Evolutionary conservation across 1,140 invertebrate species (phyloP).

Genomic region (Trachymyrmex cornetzi): DNA sequence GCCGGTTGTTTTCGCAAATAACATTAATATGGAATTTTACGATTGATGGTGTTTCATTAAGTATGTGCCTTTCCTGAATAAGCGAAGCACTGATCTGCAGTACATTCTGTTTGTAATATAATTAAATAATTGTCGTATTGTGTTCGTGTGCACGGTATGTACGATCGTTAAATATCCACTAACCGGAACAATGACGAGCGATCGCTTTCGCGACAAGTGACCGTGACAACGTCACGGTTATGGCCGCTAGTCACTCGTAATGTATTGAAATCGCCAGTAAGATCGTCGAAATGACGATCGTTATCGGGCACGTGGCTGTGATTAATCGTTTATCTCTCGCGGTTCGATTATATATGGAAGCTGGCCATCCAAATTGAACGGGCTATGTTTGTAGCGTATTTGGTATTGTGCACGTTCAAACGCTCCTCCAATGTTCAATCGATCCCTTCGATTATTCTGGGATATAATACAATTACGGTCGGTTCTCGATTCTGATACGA

Average conservation of each 20-base stretch:
- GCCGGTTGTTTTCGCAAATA: background rate
- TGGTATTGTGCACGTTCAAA: background rate
- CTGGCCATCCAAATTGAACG: constrained; percentile 16
- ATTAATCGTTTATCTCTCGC: constrained; percentile 52
- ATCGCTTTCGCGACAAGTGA: constrained; percentile 49
- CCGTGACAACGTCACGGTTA: constrained; percentile 54
- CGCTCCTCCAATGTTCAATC: constrained; percentile 13
- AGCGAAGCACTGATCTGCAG: background rate
- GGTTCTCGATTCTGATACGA: background rate
- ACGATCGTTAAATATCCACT: background rate
- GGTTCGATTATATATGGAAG: constrained; percentile 31
- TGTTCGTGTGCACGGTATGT: background rate
- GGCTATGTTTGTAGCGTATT: constrained; percentile 1
- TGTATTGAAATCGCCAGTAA: constrained; percentile 52
- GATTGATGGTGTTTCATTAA: background rate
- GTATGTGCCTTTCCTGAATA: too few relatives aligned
- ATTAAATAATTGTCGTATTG: constrained; percentile 36
- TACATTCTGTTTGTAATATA: background rate
- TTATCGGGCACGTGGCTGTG: constrained; percentile 48
- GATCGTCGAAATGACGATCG: constrained; percentile 31
- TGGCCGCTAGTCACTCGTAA: background rate
- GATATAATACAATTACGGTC: constrained; percentile 49
- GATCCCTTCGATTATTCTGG: constrained; percentile 49
- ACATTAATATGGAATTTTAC: background rate
- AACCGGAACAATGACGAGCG: background rate